Base-by-base conservation (phyloP, 2,888 invertebrate genomes). In the Anodontia alba region DNA sequence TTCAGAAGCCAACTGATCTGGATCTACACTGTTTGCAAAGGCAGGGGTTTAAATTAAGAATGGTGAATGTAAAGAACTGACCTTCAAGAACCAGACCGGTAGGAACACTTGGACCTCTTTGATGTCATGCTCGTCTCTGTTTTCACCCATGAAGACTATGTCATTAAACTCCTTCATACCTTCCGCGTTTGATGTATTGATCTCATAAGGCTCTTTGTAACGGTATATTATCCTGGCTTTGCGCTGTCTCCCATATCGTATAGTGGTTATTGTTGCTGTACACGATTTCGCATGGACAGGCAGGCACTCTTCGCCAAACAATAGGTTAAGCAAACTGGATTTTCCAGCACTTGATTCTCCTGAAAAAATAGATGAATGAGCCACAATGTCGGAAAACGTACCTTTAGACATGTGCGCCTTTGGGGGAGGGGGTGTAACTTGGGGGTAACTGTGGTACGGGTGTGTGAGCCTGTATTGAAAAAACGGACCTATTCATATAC, bases 331-430 rank as follows among this genome's bases (percentile, higher is more conserved):
- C 31, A 92, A 84, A 29, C 90, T 90, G 15, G 92, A 92, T 77
- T 93, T 93, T 0, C 93, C 93, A 2, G 92, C 91, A 10, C 89
- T 89, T 15, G 93, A 91, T 77, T 93, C 92, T n/a, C 93, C 93
- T 93, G 83, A 17, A 67, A 66, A 5, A 38, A 38, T 38, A 38
- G 12, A 38, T 12, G n/a, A n/a, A n/a, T n/a, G n/a, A 46, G 15
- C 15, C n/a, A n/a, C n/a, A n/a, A n/a, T n/a, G n/a, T n/a, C n/a
- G n/a, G n/a, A n/a, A n/a, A n/a, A n/a, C n/a, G n/a, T n/a, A n/a
- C n/a, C n/a, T n/a, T n/a, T n/a, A n/a, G n/a, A n/a, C n/a, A n/a
- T n/a, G n/a, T n/a, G 20, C 49, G 20, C 49, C 15, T n/a, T n/a
- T n/a, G n/a, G n/a, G n/a, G n/a, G n/a, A n/a, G n/a, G n/a, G n/a